Base-by-base conservation (phyloP, 1,140 invertebrate genomes). In the Eufriesea mexicana region DNA sequence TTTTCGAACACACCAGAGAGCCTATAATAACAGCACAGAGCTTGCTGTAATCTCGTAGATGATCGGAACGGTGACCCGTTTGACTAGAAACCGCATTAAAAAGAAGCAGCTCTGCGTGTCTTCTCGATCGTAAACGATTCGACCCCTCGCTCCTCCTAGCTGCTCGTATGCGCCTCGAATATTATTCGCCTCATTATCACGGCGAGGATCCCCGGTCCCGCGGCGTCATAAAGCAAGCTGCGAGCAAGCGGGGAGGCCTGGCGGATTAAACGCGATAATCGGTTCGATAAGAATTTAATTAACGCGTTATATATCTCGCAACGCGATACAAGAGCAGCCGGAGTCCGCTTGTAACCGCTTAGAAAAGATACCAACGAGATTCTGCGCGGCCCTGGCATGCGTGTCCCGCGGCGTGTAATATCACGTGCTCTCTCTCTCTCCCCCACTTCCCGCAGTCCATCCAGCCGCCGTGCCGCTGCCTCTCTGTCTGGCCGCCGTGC, bases 261-360 rank as follows among this genome's bases (percentile, higher is more conserved):
- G 51, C 59, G 79, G 86, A 86, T 90, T 73, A 76, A 83, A 74
- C 70, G 35, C 80, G 89, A 90, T 90, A 89, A 89, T 87, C 85
- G 76, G 20, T 5, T 16, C 49, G 90, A 91, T 90, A 89, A 90
- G 89, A 64, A 86, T 83, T 84, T 90, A 89, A 90, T 91, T 90
- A 91, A 87, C 89, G 88, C 84, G 73, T 82, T 78, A 79, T 84
- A 77, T 78, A 84, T 83, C 79, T 78, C 84, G 51, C 66, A 64
- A 57, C 66, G 66, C 68, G 74, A 66, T 75, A 55, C 73, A 74
- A 73, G 82, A 42, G 35, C 62, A n/a, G 16, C 55, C 64, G 42
- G 57, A 59, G 23, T 54, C 47, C n/a, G 51, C 62, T 59, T 59
- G 77, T 79, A 78, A 75, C 68, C 54, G 66, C 74, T 85, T 79